Base-by-base conservation (phyloP, 2,113 vertebrate genomes). In the Ivindomyrus marchei region DNA sequence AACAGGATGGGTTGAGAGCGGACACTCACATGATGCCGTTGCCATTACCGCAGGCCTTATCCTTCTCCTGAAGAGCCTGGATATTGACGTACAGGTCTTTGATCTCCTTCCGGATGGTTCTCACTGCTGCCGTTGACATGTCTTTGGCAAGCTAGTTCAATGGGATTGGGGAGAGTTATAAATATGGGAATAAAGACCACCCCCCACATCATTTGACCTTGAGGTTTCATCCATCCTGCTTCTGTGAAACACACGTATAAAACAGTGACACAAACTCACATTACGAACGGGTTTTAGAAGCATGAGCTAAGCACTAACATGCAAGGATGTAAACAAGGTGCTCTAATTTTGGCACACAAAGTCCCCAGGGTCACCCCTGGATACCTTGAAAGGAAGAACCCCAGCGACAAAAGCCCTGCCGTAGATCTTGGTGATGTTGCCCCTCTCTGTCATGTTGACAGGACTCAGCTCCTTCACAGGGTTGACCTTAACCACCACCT, bases 351-450 rank as follows among this genome's bases (percentile, higher is more conserved):
- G 15, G 21, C 42, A 42, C 31, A 47, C 17, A 89, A 47, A 47
- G 1, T 9, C 46, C 46, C 8, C 46, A 47, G 46, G 11, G 36
- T 21, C 21, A 36, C 6, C n/a, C 52, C 39, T 42, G 52, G 62
- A 13, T 88, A 99, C 98, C 95, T 98, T 99, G 93, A 95, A 96
- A 56, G 98, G 98, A 90, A 99, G 94, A 1, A 97, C 97, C 88
- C 98, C 98, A 10, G 98, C 98, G 19, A 99, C 98, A 87, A 97
- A 99, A 0, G 98, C 97, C 91, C 98, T 95, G 89, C 98, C 98
- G 21, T 98, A 95, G 90, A 99, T 98, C 95, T 99, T 99, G 19
- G 97, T 97, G 94, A 99, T 97, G 83, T 93, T 96, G 91, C 98
- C 98, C 94, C 98, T 95, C 88, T 98, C 97, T 3, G 92, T 98